A percentile compares a stretch with the other conserved stretches of the same genome.
Conservation (phyloP, 2,797 vertebrate genomes). For the Muscicapa striata region DNA sequence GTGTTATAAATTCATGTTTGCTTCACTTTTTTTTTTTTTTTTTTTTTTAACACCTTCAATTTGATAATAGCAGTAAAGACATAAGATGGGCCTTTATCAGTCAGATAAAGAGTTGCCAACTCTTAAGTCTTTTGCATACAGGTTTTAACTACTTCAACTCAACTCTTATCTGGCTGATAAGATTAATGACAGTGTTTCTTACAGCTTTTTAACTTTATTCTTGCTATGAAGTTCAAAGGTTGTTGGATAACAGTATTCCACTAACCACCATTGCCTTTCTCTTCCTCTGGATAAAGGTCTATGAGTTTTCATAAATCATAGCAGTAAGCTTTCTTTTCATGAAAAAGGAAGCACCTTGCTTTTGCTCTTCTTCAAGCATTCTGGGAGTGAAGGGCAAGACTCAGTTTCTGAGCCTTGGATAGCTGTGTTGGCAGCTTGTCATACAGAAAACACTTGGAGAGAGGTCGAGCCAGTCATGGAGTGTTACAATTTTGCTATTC, state of each 20-base stretch:
- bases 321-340: not conserved
- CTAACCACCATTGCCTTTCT: not conserved
- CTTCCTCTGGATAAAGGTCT: not conserved
- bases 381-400: not conserved
- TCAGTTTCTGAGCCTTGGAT: not conserved
- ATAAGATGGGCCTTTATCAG: conserved; percentile 22
- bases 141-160: conserved; percentile 1
- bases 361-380: not conserved
- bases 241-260: not conserved
- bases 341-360: not conserved
- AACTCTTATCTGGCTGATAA: conserved; percentile 65
- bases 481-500: not conserved
- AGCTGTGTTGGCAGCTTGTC: not conserved
- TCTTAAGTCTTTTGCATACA: conserved; percentile 8
- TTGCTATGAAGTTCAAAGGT: conserved; percentile 35
- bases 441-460: not conserved
- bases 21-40: not conserved
- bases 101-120: conserved; percentile 21
- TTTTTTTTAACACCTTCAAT: not conserved
- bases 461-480: not conserved
- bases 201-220: conserved; percentile 29
- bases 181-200: conserved; percentile 38
- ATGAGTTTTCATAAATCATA: not conserved
- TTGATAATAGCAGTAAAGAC: conserved; percentile 2
- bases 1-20: not conserved